Base-by-base conservation (phyloP, 37 sponge, comb jelly and placozoan genomes). In the Eunapius fragilis region DNA sequence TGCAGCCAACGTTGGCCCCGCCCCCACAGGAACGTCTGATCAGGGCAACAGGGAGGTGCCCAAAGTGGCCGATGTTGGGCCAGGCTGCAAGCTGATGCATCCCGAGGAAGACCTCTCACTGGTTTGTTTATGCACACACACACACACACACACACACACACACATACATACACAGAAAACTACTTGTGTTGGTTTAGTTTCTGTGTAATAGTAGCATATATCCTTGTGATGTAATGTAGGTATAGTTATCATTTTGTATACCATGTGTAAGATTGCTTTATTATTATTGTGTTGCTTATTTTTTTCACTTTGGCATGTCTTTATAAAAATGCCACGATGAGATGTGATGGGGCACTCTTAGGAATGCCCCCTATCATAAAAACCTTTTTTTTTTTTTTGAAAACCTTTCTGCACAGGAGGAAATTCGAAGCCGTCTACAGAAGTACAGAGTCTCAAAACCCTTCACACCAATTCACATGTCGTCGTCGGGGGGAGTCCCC, bases 81-180 rank as follows among this genome's bases (percentile, higher is more conserved):
- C 90, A 9, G 82, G 80, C 73, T 80, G 90, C 26, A 88, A 79
- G 48, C 80, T 96, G 67, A 85, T 96, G 49, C 98, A 97, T 75
- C 98, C 96, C 14, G 93, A 95, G 75, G 94, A 97, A 27, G 98
- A 97, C 72, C 68, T 97, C 32, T 97, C 98, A 69, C 71, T 97
- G 98, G 98, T 97, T 75, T 86, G 95, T 77, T 27, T 11, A 58
- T 17, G 2, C 2, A 1, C 58, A 58, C 22, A 13, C 22, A 17
- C 58, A 58, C 58, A 58, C 58, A 58, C 58, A 58, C 58, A 58
- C 17, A 11, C 58, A 58, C 58, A 11, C n/a, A n/a, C n/a, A n/a
- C n/a, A n/a, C n/a, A n/a, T n/a, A n/a, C n/a, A n/a, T n/a, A n/a
- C n/a, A n/a, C n/a, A n/a, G n/a, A n/a, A n/a, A n/a, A n/a, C n/a